phyloP scores from a whole-genome alignment of 2,888 invertebrate genomes.

The Serripes groenlandicus region DNA sequence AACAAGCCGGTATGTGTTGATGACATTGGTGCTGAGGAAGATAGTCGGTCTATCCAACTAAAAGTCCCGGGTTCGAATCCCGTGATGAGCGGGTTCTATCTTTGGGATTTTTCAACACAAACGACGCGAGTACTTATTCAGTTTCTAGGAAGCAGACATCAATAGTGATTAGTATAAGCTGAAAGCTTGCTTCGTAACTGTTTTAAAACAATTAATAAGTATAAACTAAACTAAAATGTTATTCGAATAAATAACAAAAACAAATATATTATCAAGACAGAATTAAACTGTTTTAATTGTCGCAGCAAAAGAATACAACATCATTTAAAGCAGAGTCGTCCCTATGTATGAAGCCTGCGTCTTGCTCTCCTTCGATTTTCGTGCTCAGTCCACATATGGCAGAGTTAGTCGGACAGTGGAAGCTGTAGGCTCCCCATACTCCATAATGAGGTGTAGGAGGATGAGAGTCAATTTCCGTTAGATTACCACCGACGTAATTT shows the following conservation, averaged over 20 bases:
- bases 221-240: too few relatives aligned
- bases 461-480: neutral
- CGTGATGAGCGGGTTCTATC: too few relatives aligned
- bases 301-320: conserved; percentile 9
- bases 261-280: neutral
- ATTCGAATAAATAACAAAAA: too few relatives aligned
- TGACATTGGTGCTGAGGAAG: neutral
- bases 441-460: neutral
- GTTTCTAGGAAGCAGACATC: too few relatives aligned
- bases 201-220: too few relatives aligned
- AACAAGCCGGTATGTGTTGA: neutral
- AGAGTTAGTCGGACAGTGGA: conserved; percentile 8
- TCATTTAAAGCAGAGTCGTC: conserved; percentile 16
- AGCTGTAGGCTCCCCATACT: neutral
- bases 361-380: neutral
- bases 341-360: conserved; percentile 5
- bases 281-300: too few relatives aligned
- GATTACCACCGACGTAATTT: neutral
- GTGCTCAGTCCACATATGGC: conserved; percentile 11
- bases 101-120: too few relatives aligned
- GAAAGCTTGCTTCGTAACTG: too few relatives aligned
- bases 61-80: neutral
- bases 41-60: neutral
- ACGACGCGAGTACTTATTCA: too few relatives aligned
- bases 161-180: too few relatives aligned